Percentiles rank a stretch among this genome's conserved stretches.
Conservation (phyloP, 1,140 invertebrate species). For the Anastrepha obliqua region DNA sequence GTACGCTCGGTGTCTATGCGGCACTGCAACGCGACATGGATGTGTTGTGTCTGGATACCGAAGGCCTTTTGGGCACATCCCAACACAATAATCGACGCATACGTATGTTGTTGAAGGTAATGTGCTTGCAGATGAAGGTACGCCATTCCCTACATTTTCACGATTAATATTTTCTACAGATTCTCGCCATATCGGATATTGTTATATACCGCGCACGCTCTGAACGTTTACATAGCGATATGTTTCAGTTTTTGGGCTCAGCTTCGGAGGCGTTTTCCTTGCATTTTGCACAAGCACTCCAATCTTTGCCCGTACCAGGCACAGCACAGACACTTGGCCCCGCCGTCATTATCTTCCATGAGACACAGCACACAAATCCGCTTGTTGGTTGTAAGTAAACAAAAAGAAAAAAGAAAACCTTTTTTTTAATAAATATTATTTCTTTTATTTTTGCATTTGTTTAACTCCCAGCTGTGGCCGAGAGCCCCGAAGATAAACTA, state of each 20-base stretch:
- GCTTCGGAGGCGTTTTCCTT: conserved; percentile 85
- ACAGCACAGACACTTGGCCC: conserved; percentile 81
- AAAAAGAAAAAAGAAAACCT: too few relatives aligned
- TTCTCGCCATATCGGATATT: conserved; percentile 87
- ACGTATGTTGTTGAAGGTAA: conserved; percentile 84
- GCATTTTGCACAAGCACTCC: conserved; percentile 83
- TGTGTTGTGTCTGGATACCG: conserved; percentile 87
- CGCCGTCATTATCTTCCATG: conserved; percentile 87
- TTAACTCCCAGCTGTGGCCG: conserved; percentile 74
- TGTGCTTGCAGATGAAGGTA: not conserved
- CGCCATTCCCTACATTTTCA: too few relatives aligned
- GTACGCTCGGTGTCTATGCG: conserved; percentile 88
- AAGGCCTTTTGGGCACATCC: conserved; percentile 80
- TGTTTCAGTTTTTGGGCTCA: conserved; percentile 87
- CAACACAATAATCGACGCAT: conserved; percentile 82
- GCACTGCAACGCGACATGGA: conserved; percentile 81
- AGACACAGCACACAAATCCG: conserved; percentile 82
- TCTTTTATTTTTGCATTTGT: not conserved
- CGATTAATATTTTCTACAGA: conserved; percentile 64
- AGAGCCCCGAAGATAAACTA: conserved; percentile 82
- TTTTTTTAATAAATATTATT: not conserved
- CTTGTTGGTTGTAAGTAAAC: conserved; percentile 64
- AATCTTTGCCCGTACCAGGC: conserved; percentile 75
- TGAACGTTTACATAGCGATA: conserved; percentile 85
- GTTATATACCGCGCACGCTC: conserved; percentile 87